Base-by-base conservation (phyloP, 2,113 vertebrate genomes). In the Psilopogon haemacephalus region DNA sequence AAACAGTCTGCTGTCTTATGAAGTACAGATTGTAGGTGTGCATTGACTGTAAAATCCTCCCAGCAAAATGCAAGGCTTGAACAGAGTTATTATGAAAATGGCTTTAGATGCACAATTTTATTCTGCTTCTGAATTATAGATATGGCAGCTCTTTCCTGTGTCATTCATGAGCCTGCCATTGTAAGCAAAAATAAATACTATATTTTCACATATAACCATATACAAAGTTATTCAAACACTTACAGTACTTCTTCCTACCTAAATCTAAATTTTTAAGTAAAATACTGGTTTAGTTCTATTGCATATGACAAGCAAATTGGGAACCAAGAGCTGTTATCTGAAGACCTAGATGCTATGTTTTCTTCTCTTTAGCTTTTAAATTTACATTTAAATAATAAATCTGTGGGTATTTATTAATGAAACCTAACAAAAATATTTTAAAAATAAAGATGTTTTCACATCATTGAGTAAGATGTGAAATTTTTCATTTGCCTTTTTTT, bases 91-190 rank as follows among this genome's bases (percentile, higher is more conserved):
- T 89, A 44, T 63, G 86, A 92, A 94, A 94, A 91, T 81, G 12
- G 50, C 42, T 83, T 95, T 65, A 76, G 15, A 74, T 54, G 11
- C 37, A 87, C 20, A 8, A 70, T 82, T 94, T 90, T 95, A 89
- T 95, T 92, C 88, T 81, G 48, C 27, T 86, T 86, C 86, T 89
- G 32, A 88, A 84, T 85, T 96, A 76, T 46, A 76, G 70, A 91
- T 77, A 23, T 26, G 56, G 20, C n/a, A 78, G 28, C 18, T 88
- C 27, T 58, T 87, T 96, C 35, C 60, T 42, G 5, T 46, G 27
- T 90, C 91, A 71, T 90, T 94, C 82, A 60, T 48, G 55, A 91
- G 63, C 28, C 59, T 88, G 56, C 15, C 52, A 67, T 16, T 42
- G 30, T 40, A 94, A 93, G 33, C 35, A 81, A 92, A 89, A 96